Evolutionary conservation across 1,140 invertebrate genomes (phyloP).

Genomic region (Drosophila nasuta): DNA sequence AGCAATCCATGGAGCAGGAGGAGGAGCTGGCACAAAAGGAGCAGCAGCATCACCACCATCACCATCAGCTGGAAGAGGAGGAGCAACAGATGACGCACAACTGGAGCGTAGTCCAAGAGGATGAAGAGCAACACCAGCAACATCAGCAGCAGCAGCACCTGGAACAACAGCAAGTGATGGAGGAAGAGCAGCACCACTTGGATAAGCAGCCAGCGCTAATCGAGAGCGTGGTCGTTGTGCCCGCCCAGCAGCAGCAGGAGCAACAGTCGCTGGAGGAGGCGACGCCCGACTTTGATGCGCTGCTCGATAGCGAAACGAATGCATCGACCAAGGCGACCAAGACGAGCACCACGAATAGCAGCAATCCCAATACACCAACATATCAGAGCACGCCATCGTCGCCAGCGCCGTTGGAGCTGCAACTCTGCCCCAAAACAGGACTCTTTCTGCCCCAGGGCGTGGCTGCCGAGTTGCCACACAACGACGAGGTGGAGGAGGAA

Average conservation of each 20-base stretch:
- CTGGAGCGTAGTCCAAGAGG: constrained; percentile 17
- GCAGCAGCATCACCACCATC: constrained; percentile 43
- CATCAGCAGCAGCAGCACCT: constrained; percentile 10
- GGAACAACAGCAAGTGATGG: constrained; percentile 26
- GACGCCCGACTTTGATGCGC: constrained; percentile 52
- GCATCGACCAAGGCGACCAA: constrained; percentile 70
- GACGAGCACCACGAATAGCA: constrained; percentile 45
- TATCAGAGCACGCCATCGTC: constrained; percentile 68
- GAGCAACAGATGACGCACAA: constrained; percentile 12
- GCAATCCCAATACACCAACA: constrained; percentile 69
- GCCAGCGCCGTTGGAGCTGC: constrained; percentile 61
- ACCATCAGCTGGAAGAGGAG: constrained; percentile 18
- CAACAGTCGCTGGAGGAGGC: constrained; percentile 3
- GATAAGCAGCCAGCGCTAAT: constrained; percentile 46
- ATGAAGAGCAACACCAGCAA: constrained; percentile 14
- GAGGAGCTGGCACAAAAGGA: constrained; percentile 16
- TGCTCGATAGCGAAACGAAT: constrained; percentile 70
- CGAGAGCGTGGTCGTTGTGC: constrained; percentile 64
- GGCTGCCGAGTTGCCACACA: background rate
- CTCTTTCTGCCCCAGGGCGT: constrained; percentile 68
- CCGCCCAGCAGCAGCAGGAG: constrained; percentile 36
- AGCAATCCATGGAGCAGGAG: constrained; percentile 45
- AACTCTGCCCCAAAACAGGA: constrained; percentile 79
- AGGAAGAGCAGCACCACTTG: constrained; percentile 15
- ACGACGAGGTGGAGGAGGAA: background rate